Conservation (phyloP, 2,113 vertebrate genomes). For the Nothobranchius furzeri region DNA sequence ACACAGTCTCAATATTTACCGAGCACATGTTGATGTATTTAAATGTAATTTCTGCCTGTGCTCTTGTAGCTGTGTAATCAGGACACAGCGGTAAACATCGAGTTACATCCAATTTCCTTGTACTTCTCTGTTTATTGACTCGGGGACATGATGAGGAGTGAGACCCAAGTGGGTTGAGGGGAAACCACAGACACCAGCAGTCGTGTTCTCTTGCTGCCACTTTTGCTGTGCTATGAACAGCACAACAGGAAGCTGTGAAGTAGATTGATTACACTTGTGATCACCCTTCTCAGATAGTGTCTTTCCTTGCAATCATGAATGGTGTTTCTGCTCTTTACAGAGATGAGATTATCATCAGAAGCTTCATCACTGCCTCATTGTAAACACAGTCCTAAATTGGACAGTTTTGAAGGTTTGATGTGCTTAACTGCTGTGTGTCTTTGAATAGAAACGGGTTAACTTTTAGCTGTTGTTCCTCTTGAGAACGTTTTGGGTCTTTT, state of each 20-base stretch:
- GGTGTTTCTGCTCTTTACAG: conserved; percentile 65
- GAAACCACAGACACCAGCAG: conserved; percentile 40
- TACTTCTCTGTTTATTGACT: conserved; percentile 59
- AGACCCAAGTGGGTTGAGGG: conserved; percentile 39
- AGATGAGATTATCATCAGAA: conserved; percentile 67
- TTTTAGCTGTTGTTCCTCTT: not conserved
- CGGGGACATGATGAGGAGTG: conserved; percentile 41
- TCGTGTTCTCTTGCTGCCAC: conserved; percentile 40
- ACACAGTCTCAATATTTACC: conserved; percentile 19
- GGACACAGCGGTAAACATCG: conserved; percentile 47
- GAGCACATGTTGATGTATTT: conserved; percentile 26
- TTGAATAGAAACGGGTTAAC: not conserved
- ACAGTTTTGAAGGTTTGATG: conserved; percentile 1
- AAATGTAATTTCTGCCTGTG: conserved; percentile 32
- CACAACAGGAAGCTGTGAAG: conserved; percentile 54
- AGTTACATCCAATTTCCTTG: conserved; percentile 61
- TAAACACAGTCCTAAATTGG: conserved; percentile 62
- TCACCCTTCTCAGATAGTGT: conserved; percentile 71
- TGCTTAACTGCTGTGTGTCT: conserved; percentile 41
- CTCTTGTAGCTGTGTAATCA: conserved; percentile 58
- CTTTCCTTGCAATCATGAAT: conserved; percentile 70
- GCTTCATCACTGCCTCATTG: conserved; percentile 74
- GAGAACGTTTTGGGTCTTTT: not conserved
- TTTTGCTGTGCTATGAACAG: conserved; percentile 37
- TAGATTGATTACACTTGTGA: conserved; percentile 75